Evolutionary conservation across 2,113 vertebrate genomes (phyloP).

Genomic region (Microtus richardsoni): DNA sequence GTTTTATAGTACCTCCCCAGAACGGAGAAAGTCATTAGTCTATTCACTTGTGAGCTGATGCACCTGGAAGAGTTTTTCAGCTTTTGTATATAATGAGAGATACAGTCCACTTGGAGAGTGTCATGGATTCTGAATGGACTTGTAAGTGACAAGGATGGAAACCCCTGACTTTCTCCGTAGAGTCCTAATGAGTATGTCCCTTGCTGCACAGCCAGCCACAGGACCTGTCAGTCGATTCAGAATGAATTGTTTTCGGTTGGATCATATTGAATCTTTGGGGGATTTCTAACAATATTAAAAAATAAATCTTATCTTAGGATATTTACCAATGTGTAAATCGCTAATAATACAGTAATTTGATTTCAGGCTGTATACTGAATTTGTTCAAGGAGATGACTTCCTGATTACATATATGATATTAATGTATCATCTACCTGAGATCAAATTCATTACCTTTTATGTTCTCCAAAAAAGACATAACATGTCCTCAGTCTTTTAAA

Average conservation of each 20-base stretch:
- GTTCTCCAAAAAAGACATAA: slow-evolving; percentile 47
- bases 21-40: background rate
- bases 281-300: slow-evolving; percentile 49
- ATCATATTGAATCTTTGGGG: slow-evolving; percentile 36
- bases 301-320: slow-evolving; percentile 45
- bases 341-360: slow-evolving; percentile 58
- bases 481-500: slow-evolving; percentile 24
- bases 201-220: background rate
- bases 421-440: slow-evolving; percentile 52
- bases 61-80: background rate
- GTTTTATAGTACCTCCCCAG: background rate
- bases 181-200: background rate
- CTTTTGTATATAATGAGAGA: background rate
- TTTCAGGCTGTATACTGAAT: slow-evolving; percentile 64
- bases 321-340: slow-evolving; percentile 66
- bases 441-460: slow-evolving; percentile 62
- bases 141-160: background rate
- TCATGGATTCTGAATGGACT: background rate
- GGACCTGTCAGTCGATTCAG: background rate
- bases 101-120: slow-evolving; percentile 3
- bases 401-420: slow-evolving; percentile 59
- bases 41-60: background rate
- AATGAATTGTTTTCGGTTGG: background rate
- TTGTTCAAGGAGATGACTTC: slow-evolving; percentile 70
- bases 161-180: background rate